phyloP scores from a whole-genome alignment of 2,113 vertebrate species.

The Nanorana parkeri region DNA sequence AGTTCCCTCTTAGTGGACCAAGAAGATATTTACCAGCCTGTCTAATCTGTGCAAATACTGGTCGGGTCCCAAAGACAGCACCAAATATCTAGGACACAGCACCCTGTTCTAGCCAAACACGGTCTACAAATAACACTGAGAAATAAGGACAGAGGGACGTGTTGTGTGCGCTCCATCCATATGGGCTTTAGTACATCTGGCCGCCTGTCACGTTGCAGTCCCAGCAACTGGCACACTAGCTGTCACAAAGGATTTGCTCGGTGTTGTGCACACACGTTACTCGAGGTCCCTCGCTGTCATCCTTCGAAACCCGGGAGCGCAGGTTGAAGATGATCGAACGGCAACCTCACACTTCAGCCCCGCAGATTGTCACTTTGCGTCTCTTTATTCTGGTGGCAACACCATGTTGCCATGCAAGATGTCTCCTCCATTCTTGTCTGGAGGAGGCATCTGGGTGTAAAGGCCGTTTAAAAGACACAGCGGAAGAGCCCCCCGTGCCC shows the following conservation, averaged over 20 bases:
- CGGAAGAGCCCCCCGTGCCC: slow-evolving; percentile 32
- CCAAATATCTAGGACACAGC: slow-evolving; percentile 23
- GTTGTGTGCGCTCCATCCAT: slow-evolving; percentile 50
- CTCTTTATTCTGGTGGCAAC: slow-evolving; percentile 61
- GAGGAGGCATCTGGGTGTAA: slow-evolving; percentile 57
- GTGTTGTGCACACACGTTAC: slow-evolving; percentile 57
- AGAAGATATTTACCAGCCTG: too few species aligned
- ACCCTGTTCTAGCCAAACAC: slow-evolving; percentile 30
- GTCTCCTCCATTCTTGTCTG: slow-evolving; percentile 65
- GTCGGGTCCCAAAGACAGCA: neutral
- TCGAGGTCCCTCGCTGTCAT: slow-evolving; percentile 62
- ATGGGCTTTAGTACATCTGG: slow-evolving; percentile 58
- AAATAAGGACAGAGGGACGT: slow-evolving; percentile 38
- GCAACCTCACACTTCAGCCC: slow-evolving; percentile 60
- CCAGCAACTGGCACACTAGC: slow-evolving; percentile 55
- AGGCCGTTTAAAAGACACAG: slow-evolving; percentile 62
- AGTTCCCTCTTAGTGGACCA: too few species aligned
- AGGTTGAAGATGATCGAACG: slow-evolving; percentile 58
- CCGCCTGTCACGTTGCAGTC: slow-evolving; percentile 59
- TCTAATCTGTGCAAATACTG: too few species aligned
- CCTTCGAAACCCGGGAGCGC: slow-evolving; percentile 46
- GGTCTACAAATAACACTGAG: slow-evolving; percentile 39
- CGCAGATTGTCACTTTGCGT: slow-evolving; percentile 62
- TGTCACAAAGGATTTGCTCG: slow-evolving; percentile 66
- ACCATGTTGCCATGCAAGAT: slow-evolving; percentile 58